phyloP scores from a whole-genome alignment of 2,888 invertebrate species.

The Bombyx huttoni region DNA sequence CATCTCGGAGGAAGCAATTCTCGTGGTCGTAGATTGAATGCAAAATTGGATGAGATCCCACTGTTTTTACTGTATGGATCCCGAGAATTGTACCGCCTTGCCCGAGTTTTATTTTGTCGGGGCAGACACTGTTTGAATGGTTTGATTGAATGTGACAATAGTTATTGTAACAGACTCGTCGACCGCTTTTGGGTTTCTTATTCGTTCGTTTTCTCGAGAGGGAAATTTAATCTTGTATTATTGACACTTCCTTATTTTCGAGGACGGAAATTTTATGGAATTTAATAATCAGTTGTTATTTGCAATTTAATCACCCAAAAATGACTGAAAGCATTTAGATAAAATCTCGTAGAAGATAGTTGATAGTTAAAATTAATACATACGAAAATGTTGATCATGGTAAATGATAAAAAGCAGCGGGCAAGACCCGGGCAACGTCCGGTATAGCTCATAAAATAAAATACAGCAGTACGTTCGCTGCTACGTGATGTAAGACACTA shows the following conservation, averaged over 20 bases:
- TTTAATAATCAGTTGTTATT: neutral
- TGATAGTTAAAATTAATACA: too few relatives aligned
- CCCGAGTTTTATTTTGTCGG: conserved; percentile 52
- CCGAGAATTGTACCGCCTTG: conserved; percentile 39
- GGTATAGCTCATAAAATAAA: too few relatives aligned
- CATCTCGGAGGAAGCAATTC: conserved; percentile 68
- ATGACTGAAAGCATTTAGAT: too few relatives aligned
- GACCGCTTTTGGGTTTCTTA: conserved; percentile 30
- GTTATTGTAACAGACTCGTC: conserved; percentile 52
- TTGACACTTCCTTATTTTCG: neutral
- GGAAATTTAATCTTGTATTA: conserved; percentile 11
- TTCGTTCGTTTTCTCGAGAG: neutral
- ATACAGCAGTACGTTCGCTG: too few relatives aligned
- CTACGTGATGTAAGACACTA: too few relatives aligned
- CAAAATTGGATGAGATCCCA: conserved; percentile 70
- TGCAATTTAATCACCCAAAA: too few relatives aligned
- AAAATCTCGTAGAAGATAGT: neutral
- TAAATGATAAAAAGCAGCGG: too few relatives aligned
- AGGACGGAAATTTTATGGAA: neutral
- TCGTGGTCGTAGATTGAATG: conserved; percentile 70
- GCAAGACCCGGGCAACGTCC: too few relatives aligned
- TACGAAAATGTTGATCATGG: too few relatives aligned
- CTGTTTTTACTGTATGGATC: conserved; percentile 63
- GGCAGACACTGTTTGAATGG: conserved; percentile 49
- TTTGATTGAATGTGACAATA: conserved; percentile 69